phyloP scores from a whole-genome alignment of 2,113 vertebrate genomes.

The Fukomys damarensis region DNA sequence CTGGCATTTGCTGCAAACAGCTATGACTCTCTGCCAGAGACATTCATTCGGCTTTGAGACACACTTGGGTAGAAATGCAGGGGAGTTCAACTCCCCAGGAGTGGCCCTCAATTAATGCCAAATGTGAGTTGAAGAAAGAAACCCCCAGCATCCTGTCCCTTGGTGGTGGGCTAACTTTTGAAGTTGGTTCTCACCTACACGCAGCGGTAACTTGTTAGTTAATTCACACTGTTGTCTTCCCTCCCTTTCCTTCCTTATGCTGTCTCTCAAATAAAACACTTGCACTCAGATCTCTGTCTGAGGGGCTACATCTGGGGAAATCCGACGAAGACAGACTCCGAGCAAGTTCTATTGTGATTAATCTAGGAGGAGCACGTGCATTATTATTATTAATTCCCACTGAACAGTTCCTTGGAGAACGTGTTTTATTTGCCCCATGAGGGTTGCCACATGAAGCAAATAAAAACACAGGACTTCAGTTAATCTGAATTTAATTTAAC shows the following conservation, averaged over 20 bases:
- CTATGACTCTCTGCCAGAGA: conserved; percentile 5
- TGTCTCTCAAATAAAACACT: neutral
- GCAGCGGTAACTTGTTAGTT: neutral
- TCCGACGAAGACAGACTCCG: neutral
- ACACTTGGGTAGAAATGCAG: conserved; percentile 43
- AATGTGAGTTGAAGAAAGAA: neutral
- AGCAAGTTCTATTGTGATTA: neutral
- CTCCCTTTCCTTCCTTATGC: conserved; percentile 23
- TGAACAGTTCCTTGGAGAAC: neutral
- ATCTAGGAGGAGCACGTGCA: neutral
- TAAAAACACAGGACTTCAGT: neutral
- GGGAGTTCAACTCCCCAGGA: neutral
- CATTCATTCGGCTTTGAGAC: conserved; percentile 4
- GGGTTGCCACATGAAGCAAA: conserved; percentile 14
- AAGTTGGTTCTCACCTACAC: neutral
- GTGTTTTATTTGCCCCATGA: neutral
- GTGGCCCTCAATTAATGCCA: neutral
- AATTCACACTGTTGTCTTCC: neutral
- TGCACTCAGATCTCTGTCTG: neutral
- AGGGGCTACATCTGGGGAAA: neutral
- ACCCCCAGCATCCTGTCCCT: neutral
- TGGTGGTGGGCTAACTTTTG: neutral
- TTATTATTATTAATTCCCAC: neutral
- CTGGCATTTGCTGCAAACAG: neutral
- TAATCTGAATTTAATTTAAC: conserved; percentile 9